phyloP scores from a whole-genome alignment of 2,797 vertebrate genomes.

The Amblyraja radiata region DNA sequence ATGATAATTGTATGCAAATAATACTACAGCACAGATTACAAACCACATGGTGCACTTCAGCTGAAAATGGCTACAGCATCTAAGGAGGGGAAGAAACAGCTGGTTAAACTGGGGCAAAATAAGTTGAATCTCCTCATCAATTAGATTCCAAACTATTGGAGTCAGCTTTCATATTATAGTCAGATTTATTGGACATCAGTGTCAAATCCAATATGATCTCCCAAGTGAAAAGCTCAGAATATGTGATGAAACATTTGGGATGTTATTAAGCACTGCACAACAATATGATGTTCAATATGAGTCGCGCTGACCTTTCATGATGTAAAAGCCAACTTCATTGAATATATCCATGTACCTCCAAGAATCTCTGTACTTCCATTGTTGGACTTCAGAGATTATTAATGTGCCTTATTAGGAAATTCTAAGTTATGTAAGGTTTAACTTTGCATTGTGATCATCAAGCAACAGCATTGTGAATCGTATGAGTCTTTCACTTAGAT shows the following conservation, averaged over 20 bases:
- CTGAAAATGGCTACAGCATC: conserved; percentile 25
- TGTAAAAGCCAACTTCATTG: not conserved
- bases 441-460: not conserved
- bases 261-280: not conserved
- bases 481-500: not conserved
- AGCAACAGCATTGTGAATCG: not conserved
- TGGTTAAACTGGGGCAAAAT: conserved; percentile 20
- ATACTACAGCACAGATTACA: not conserved
- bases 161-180: conserved; percentile 19
- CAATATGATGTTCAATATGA: not conserved
- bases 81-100: not conserved
- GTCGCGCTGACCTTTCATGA: not conserved
- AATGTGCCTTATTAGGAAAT: not conserved
- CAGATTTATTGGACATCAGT: conserved; percentile 27
- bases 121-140: not conserved
- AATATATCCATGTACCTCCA: not conserved
- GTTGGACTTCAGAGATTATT: not conserved
- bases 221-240: conserved; percentile 28
- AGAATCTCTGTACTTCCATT: not conserved
- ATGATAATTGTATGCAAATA: conserved; percentile 31
- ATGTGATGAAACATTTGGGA: conserved; percentile 28
- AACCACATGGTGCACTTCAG: conserved; percentile 2
- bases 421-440: not conserved
- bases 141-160: conserved; percentile 15
- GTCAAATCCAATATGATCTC: conserved; percentile 29